phyloP scores from a whole-genome alignment of 2,888 invertebrate genomes.

The Alviniconcha strummeri region DNA sequence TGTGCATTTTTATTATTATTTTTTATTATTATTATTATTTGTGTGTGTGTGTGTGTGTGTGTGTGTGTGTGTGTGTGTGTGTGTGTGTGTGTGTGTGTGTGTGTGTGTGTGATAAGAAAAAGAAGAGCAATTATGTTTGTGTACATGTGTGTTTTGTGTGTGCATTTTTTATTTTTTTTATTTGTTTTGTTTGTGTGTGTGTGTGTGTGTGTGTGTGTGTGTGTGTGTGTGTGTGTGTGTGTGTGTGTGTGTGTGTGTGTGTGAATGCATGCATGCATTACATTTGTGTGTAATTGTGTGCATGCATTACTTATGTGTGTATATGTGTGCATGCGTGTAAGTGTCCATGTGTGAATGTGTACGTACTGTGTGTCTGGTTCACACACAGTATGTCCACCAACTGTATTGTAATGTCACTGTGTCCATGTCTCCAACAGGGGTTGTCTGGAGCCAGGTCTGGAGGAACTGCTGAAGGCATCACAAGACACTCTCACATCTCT shows the following conservation, averaged over 20 bases:
- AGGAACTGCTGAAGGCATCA: conserved; percentile 60
- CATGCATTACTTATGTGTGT: too few relatives aligned
- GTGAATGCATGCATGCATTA: background rate
- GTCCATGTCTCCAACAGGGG: conserved; percentile 46
- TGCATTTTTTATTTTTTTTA: too few relatives aligned
- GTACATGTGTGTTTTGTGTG: too few relatives aligned
- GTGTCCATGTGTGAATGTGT: background rate
- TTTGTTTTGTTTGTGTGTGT: background rate
- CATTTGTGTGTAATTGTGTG: background rate
- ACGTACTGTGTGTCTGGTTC: background rate
- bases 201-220: background rate
- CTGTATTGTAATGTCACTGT: background rate
- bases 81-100: conserved; percentile 15
- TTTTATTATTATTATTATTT: too few relatives aligned
- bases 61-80: background rate
- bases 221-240: background rate
- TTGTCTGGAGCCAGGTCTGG: conserved; percentile 64
- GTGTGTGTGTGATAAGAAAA: background rate
- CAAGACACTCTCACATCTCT: conserved; percentile 60
- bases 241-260: background rate
- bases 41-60: background rate
- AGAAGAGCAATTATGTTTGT: background rate
- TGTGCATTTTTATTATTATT: too few relatives aligned
- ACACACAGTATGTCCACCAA: background rate
- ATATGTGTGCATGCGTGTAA: background rate